These are phyloP conservation scores for Galagoides demidoff DNA, from an alignment of 2,797 vertebrate genomes.

Conservation along the genomic window DNA sequence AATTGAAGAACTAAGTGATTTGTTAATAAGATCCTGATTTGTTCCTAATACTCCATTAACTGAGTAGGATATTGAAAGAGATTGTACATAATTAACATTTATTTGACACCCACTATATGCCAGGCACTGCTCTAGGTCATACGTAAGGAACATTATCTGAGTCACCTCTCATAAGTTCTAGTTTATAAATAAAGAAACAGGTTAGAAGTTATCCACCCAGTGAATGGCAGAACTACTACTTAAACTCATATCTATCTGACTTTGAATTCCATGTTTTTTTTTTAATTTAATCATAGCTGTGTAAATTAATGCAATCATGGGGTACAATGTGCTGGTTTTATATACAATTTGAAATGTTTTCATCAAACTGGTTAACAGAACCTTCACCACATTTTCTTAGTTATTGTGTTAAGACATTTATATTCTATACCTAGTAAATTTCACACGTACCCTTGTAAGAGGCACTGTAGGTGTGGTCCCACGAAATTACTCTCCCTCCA, in stretches of 20 bases:
- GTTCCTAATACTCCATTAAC: not conserved
- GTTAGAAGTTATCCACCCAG: not conserved
- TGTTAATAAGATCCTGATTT: not conserved
- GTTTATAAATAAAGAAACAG: slow-evolving; percentile 45
- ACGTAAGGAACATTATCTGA: not conserved
- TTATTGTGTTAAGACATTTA: too few species aligned
- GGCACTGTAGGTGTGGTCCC: too few species aligned
- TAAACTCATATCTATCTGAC: not conserved
- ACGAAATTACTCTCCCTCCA: too few species aligned
- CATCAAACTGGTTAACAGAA: too few species aligned
- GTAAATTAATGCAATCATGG: too few species aligned
- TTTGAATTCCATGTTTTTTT: not conserved
- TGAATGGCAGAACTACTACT: not conserved
- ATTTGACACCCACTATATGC: not conserved
- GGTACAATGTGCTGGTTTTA: too few species aligned
- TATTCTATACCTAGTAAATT: too few species aligned
- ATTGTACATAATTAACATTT: not conserved
- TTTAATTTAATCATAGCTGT: too few species aligned
- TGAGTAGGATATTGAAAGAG: not conserved
- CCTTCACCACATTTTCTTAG: too few species aligned
- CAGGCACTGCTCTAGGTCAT: not conserved
- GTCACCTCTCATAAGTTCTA: not conserved
- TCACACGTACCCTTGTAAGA: too few species aligned
- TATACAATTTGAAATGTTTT: too few species aligned
- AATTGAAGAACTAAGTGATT: slow-evolving; percentile 1